Evolutionary conservation across 1,140 invertebrate species (phyloP).

Genomic region (Geopemphigus sp.): DNA sequence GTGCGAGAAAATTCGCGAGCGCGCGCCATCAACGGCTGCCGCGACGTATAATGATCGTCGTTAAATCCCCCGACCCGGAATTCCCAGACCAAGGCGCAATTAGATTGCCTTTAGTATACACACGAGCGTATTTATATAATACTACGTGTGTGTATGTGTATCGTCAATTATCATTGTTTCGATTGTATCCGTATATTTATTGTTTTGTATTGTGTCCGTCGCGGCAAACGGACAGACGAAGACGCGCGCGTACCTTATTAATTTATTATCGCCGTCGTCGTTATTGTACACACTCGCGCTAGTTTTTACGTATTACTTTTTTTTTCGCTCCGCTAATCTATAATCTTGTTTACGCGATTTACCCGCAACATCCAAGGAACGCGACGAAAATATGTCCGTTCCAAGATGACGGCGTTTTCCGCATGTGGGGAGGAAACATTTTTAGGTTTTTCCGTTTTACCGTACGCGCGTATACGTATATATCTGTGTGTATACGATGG

Average conservation of each 20-base stretch:
- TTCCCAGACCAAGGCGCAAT: conserved; percentile 14
- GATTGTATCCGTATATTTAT: neutral
- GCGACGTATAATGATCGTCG: neutral
- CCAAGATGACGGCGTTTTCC: too few relatives aligned
- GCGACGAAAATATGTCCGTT: too few relatives aligned
- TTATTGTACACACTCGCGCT: neutral
- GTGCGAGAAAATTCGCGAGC: neutral
- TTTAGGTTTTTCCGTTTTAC: too few relatives aligned
- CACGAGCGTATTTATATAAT: too few relatives aligned
- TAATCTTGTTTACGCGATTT: too few relatives aligned
- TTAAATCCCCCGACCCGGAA: neutral
- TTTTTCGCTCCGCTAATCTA: too few relatives aligned
- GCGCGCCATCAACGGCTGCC: neutral
- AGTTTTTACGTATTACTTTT: neutral
- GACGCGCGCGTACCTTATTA: neutral
- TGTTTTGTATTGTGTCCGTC: neutral
- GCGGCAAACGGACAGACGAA: neutral
- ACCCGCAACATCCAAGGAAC: too few relatives aligned
- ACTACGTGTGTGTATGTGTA: neutral
- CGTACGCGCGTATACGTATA: too few relatives aligned
- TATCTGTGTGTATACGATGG: too few relatives aligned
- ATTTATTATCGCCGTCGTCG: too few relatives aligned
- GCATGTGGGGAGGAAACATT: too few relatives aligned
- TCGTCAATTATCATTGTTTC: conserved; percentile 21
- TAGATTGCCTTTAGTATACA: neutral